Base-by-base conservation (phyloP, 2,888 invertebrate species). In the Terebella lapidaria region DNA sequence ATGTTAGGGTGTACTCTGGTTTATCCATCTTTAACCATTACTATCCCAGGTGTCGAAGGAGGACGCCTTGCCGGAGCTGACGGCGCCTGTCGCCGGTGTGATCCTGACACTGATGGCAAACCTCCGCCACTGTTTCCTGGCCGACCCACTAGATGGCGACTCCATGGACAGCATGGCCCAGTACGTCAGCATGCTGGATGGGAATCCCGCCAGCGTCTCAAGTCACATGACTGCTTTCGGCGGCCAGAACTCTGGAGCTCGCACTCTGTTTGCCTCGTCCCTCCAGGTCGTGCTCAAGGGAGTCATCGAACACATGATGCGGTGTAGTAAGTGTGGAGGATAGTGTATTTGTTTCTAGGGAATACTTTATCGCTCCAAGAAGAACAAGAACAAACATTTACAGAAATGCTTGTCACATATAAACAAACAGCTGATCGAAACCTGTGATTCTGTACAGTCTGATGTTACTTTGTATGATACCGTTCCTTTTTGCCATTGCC, bases 301-400 rank as follows among this genome's bases (percentile, higher is more conserved):
- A 57, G 85, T 93, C 3, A 82, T 92, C 0, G 88, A 90, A 69
- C 92, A 93, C 89, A 89, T 93, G 2, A 82, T 91, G 30, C 85
- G 87, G 1, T 89, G 91, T 53, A 76, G 86, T 65, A 88, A 87
- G 70, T 73, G n/a, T 35, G n/a, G 10, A 15, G 10, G 42, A 35
- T 10, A 35, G 42, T 35, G n/a, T 35, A 35, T n/a, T n/a, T n/a
- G n/a, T n/a, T n/a, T n/a, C n/a, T n/a, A n/a, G n/a, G n/a, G n/a
- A n/a, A n/a, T n/a, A n/a, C n/a, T n/a, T n/a, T n/a, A n/a, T n/a
- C n/a, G n/a, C n/a, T n/a, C n/a, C n/a, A n/a, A n/a, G n/a, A n/a
- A n/a, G n/a, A n/a, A n/a, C n/a, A n/a, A n/a, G n/a, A n/a, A n/a
- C n/a, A n/a, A n/a, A n/a, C n/a, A n/a, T n/a, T n/a, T n/a, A n/a